Evolutionary conservation across 2,113 vertebrate species (phyloP), one percentile per base, ranked within the genome.

Genomic region (Leucopsar rothschildi): DNA sequence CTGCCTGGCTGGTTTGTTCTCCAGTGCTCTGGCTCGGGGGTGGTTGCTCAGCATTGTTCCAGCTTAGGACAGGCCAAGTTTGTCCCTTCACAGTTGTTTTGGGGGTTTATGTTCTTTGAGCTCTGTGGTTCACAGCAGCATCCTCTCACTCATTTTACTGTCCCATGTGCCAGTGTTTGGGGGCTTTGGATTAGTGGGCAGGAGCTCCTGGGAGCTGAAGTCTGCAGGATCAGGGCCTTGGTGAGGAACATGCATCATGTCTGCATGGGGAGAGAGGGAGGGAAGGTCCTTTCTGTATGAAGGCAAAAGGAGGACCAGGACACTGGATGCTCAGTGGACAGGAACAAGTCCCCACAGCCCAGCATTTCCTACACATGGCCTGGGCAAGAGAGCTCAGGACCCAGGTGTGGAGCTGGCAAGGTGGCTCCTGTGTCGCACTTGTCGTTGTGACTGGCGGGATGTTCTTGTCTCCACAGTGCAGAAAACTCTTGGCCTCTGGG

Each of bases 201-300:
- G 87, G 61, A 86, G 39, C 55, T 85, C 21, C 5, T 35, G 45
- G 78, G 59, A 87, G 40, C 47, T 37, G 71, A 39, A 10, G 21
- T 69, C 45, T 64, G 35, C 63, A 70, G 82, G 42, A 33, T 4
- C 0, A 0, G 40, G 24, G 21, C 18, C 21, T 49, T 57, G 2
- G 4, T 42, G 40, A 65, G 60, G 56, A 90, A 33, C 3, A 0
- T 65, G 79, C 28, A 27, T 63, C 21, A 9, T 1, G 0, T 47
- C 56, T 78, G 47, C 57, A 10, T 33, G 49, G 21, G 70, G 20
- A 90, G 18, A 68, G 42, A 45, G n/a, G 17, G 27, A 47, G 19
- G 59, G 31, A 57, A 84, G 18, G 47, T 69, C 40, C 24, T 82
- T 77, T 53, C 47, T 56, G 27, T 53, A 23, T n/a, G 33, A 90